Evolutionary conservation across 2,113 vertebrate species (phyloP).

Genomic region (Ranitomeya variabilis): DNA sequence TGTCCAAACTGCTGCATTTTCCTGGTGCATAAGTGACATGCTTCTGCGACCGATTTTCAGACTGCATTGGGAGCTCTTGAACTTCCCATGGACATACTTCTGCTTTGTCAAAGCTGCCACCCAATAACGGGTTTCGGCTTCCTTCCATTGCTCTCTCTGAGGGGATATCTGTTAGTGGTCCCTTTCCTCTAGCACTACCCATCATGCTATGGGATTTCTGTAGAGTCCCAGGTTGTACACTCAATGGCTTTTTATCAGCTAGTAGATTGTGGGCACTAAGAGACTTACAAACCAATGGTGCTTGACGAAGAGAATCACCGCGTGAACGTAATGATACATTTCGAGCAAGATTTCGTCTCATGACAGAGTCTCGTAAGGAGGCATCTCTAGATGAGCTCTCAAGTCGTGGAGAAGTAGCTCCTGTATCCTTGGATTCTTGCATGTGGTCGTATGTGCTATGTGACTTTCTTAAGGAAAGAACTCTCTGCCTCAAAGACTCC

Average conservation of each 20-base stretch:
- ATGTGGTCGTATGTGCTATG: slow-evolving; percentile 72
- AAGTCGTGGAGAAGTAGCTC: not conserved
- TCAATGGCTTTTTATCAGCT: slow-evolving; percentile 71
- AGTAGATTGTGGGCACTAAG: slow-evolving; percentile 88
- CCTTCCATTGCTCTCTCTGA: not conserved
- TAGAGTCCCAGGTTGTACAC: slow-evolving; percentile 69
- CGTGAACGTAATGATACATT: slow-evolving; percentile 68
- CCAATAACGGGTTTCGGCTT: slow-evolving; percentile 64
- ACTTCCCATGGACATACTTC: slow-evolving; percentile 72
- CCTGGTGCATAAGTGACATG: slow-evolving; percentile 75
- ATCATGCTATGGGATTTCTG: slow-evolving; percentile 81
- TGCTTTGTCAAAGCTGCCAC: slow-evolving; percentile 66
- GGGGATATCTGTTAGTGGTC: slow-evolving; percentile 63
- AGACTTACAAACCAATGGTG: slow-evolving; percentile 82
- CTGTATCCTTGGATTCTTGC: slow-evolving; percentile 56
- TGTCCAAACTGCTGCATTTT: slow-evolving; percentile 67
- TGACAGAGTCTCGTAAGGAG: slow-evolving; percentile 67
- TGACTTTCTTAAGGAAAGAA: slow-evolving; percentile 70
- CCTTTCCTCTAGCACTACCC: slow-evolving; percentile 62
- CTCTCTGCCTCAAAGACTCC: slow-evolving; percentile 66
- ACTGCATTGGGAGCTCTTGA: slow-evolving; percentile 58
- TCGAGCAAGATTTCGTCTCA: slow-evolving; percentile 64
- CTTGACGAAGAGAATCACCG: slow-evolving; percentile 74
- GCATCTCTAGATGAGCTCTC: slow-evolving; percentile 62
- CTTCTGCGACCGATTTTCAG: slow-evolving; percentile 70